phyloP scores from a whole-genome alignment of 2,113 vertebrate species.

The Cyphomyrus discorhynchus region DNA sequence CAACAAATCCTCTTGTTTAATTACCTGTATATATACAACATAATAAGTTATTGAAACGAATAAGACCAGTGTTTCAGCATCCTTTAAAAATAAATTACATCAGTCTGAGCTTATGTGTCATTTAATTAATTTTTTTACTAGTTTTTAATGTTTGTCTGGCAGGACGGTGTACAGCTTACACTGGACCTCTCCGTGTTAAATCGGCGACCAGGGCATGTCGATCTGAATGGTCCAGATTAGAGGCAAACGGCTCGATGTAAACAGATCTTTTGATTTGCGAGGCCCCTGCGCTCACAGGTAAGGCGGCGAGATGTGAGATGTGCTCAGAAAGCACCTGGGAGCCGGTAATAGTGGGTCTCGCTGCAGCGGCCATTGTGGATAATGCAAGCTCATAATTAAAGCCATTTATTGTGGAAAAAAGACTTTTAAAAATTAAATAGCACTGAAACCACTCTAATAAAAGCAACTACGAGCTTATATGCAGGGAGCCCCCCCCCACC shows the following conservation, averaged over 20 bases:
- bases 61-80: not conserved
- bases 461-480: constrained; percentile 19
- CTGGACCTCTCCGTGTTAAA: not conserved
- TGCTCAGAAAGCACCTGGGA: constrained; percentile 22
- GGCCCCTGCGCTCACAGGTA: constrained; percentile 21
- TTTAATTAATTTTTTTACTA: not conserved
- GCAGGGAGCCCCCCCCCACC: not conserved
- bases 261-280: constrained; percentile 26
- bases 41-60: not conserved
- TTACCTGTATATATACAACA: not conserved
- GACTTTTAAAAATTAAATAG: constrained; percentile 22
- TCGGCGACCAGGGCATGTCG: not conserved
- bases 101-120: not conserved
- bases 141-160: not conserved
- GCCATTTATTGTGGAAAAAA: constrained; percentile 27
- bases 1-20: not conserved
- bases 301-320: not conserved
- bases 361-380: not conserved
- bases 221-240: constrained; percentile 12
- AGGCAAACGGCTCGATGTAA: constrained; percentile 15
- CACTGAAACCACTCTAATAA: constrained; percentile 29
- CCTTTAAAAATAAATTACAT: not conserved
- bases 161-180: not conserved
- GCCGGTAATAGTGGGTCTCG: constrained; percentile 15
- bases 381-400: constrained; percentile 34